A percentile compares a stretch with the other conserved stretches of the same genome.
Conservation (phyloP, 2,113 vertebrate species). For the Pachyramphus minor region DNA sequence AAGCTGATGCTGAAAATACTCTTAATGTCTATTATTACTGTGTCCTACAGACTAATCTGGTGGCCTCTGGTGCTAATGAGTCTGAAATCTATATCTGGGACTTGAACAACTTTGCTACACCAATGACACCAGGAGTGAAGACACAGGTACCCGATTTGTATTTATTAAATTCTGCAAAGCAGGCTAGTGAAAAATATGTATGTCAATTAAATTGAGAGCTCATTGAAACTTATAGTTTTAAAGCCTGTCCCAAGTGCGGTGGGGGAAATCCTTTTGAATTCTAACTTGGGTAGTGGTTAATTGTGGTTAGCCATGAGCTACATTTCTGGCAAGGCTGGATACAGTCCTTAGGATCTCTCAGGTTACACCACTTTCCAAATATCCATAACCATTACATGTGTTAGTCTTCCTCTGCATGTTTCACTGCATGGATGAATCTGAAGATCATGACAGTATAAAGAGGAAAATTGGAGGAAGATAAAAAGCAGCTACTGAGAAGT, state of each 20-base stretch:
- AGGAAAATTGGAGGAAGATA: not conserved
- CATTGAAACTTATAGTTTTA: not conserved
- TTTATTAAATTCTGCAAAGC: not conserved
- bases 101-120: constrained; percentile 90
- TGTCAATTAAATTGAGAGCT: not conserved
- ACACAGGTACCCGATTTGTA: constrained; percentile 80
- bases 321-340: not conserved
- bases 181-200: not conserved
- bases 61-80: constrained; percentile 94
- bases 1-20: not conserved
- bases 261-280: not conserved
- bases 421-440: not conserved
- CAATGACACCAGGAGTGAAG: constrained; percentile 96
- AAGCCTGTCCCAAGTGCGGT: not conserved
- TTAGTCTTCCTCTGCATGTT: not conserved
- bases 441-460: not conserved
- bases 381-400: not conserved
- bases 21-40: not conserved
- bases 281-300: not conserved
- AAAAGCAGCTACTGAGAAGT: not conserved
- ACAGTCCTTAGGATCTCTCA: not conserved
- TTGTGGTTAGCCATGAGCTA: not conserved
- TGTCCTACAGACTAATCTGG: constrained; percentile 84
- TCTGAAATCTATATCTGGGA: constrained; percentile 99
- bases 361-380: not conserved